Percentiles rank a stretch among this genome's conserved stretches.
phyloP scores from a whole-genome alignment of 2,888 invertebrate genomes.

The Drosophila maculinotata region DNA sequence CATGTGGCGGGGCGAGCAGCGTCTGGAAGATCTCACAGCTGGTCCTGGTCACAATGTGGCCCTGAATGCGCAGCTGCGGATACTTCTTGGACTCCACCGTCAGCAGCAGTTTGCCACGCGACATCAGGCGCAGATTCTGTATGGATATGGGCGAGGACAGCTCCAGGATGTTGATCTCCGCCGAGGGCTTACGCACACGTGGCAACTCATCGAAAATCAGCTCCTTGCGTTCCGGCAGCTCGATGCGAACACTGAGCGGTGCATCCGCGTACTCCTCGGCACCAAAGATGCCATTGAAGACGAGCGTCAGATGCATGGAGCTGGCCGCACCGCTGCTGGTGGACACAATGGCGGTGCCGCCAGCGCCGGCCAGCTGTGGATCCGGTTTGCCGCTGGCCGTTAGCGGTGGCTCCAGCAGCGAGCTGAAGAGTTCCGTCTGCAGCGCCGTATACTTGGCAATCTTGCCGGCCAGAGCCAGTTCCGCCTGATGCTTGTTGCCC shows the following conservation, averaged over 20 bases:
- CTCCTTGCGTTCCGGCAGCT: conserved; percentile 90
- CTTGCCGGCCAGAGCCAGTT: conserved; percentile 90
- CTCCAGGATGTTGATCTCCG: conserved; percentile 92
- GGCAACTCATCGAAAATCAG: conserved; percentile 90
- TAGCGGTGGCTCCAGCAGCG: conserved; percentile 88
- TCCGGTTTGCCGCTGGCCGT: conserved; percentile 87
- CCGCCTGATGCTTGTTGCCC: conserved; percentile 90
- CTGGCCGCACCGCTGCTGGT: conserved; percentile 92
- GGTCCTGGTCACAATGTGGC: conserved; percentile 90
- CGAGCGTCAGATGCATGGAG: conserved; percentile 91
- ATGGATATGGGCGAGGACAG: conserved; percentile 91
- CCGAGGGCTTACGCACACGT: conserved; percentile 90
- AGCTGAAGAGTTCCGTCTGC: conserved; percentile 92
- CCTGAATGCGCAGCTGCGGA: conserved; percentile 88
- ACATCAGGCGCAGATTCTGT: conserved; percentile 90
- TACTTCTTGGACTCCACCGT: conserved; percentile 89
- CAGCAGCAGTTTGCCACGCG: conserved; percentile 91
- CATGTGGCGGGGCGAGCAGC: conserved; percentile 87
- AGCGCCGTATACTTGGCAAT: conserved; percentile 91
- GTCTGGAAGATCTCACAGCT: conserved; percentile 93
- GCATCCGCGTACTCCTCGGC: conserved; percentile 88
- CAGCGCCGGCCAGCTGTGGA: conserved; percentile 88
- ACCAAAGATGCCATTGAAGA: conserved; percentile 93
- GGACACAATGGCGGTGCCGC: conserved; percentile 94
- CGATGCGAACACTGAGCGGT: conserved; percentile 89